Base-by-base conservation (phyloP, 1,140 invertebrate genomes). In the Episyrphus balteatus region DNA sequence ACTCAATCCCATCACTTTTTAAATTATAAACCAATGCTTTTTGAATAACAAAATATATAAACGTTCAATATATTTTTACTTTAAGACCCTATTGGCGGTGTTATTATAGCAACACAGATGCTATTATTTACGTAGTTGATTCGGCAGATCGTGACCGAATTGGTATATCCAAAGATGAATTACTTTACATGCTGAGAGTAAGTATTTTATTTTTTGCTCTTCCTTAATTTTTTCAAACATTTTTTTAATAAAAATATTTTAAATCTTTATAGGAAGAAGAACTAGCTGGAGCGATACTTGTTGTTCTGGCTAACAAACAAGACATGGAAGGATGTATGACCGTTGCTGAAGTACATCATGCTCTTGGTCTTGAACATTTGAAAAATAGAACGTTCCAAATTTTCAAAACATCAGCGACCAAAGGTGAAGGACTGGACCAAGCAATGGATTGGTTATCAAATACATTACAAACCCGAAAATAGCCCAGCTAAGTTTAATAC, bases 81-180 rank as follows among this genome's bases (percentile, higher is more conserved):
- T 46, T 19, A 6, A 46, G 94, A 74, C 96, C 96, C 13, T 99
- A 99, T 66, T 99, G 96, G 96, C 80, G 96, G 72, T 99, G 96
- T 80, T 99, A 99, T 72, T 99, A 97, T 73, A 94, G 93, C 45
- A 99, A 99, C 72, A 99, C 96, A 68, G 96, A 99, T 79, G 96
- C 96, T 60, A 97, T 99, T 62, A 97, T 99, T 61, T 99, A 98
- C 75, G 96, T 99, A 34, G 95, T 99, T 37, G 97, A 99, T 70
- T 98, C 94, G 45, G 94, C 92, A 52, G 97, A 99, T 72, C 83
- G 88, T 70, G 96, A 99, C 75, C 77, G 97, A 73, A 96, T 99
- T 77, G 92, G 92, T 48, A 97, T 98, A 72, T 97, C 93, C 36
- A 98, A 98, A 81, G 91, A 98, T 73, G 96, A 98, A 72, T 74